A percentile compares a stretch with the other conserved stretches of the same genome.
Conservation (phyloP, 2,797 vertebrate species). For the Galago senegalensis region DNA sequence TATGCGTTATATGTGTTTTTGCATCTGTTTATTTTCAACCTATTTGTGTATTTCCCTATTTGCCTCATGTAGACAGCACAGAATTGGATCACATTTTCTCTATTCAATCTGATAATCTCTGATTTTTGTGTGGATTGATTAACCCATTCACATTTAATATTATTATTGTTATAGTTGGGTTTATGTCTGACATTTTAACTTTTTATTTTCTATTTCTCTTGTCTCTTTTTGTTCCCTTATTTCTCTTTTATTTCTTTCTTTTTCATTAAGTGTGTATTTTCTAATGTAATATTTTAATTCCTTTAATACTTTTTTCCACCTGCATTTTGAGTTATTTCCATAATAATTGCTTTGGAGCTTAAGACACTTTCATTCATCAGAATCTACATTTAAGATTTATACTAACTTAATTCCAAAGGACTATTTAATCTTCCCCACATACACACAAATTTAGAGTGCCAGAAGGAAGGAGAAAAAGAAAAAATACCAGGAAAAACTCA, state of each 20-base stretch:
- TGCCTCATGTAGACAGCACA: background rate
- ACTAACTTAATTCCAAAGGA: too few species aligned
- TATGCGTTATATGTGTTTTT: background rate
- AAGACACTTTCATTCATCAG: background rate
- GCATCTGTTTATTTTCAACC: background rate
- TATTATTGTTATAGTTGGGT: too few species aligned
- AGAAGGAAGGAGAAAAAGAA: too few species aligned
- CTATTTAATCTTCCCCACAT: too few species aligned
- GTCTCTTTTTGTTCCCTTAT: background rate
- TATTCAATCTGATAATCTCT: too few species aligned
- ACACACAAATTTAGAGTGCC: too few species aligned
- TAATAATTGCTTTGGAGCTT: background rate
- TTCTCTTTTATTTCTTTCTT: background rate
- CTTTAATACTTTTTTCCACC: background rate
- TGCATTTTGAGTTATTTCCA: background rate
- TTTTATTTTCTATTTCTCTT: background rate
- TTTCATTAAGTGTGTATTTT: background rate
- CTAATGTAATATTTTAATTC: background rate
- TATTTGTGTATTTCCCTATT: background rate
- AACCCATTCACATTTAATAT: too few species aligned
- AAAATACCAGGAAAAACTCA: too few species aligned
- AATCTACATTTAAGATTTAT: too few species aligned
- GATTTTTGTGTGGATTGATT: too few species aligned
- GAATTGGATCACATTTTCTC: background rate
- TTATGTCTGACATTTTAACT: background rate